Evolutionary conservation across 2,888 invertebrate species (phyloP), one percentile per base, ranked within the genome.

Genomic region (Pyrgus malvae): DNA sequence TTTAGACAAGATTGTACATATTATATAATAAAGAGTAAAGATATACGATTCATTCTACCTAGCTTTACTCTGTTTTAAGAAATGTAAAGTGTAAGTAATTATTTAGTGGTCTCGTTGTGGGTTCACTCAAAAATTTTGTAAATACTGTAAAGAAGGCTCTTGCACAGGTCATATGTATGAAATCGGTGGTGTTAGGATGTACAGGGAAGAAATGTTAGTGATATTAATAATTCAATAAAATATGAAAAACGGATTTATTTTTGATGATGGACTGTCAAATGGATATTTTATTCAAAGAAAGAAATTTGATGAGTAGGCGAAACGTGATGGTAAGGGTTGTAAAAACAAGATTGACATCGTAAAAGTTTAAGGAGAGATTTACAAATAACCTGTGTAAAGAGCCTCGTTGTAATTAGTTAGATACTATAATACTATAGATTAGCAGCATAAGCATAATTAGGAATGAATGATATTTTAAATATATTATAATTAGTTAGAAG

Each of bases 21-120:
- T 55, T 48, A 37, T 54, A 42, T 79, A 74, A 72, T 72, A 75
- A 73, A 59, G 70, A 76, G 70, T 84, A 80, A 81, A 77, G 78
- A 76, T 85, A 87, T 87, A 88, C 84, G 86, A 88, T 81, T 81
- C 82, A 82, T 69, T 81, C 76, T 85, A 80, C 76, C 72, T 83
- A 85, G 84, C 74, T 78, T 76, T 78, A 83, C 60, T 68, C 61
- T 75, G 66, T 68, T 60, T 56, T 78, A 84, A 77, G 78, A 62
- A 63, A 71, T 88, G 86, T 87, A 86, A 76, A 66, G 79, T 84
- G 72, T 83, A 80, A 70, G 71, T 83, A 82, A 77, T 70, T 64
- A 69, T 69, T 70, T 75, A 77, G 74, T 69, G 58, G 66, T 65
- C 68, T 74, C 66, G 70, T 66, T 66, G 69, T 70, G 68, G 65